A percentile compares a stretch with the other conserved stretches of the same genome.
Evolutionary conservation across 2,888 invertebrate species (phyloP).

Genomic region (Drepanosiphum platanoidis): DNA sequence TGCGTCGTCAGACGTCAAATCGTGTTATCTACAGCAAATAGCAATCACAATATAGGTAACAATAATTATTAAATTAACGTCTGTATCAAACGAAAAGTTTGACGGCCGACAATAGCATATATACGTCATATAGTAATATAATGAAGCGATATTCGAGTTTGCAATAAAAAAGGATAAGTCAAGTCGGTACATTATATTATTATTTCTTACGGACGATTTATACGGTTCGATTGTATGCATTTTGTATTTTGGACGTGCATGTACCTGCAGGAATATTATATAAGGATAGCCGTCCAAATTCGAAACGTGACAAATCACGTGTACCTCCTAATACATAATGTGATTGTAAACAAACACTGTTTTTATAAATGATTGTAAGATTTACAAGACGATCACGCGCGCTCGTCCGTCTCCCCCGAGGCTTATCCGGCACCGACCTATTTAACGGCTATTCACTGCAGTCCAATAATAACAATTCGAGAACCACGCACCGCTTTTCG

Average conservation of each 20-base stretch:
- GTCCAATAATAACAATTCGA: constrained; percentile 37
- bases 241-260: not conserved
- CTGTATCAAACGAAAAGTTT: too few relatives aligned
- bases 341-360: constrained; percentile 24
- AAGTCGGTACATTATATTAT: too few relatives aligned
- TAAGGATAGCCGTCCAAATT: not conserved
- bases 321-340: not conserved
- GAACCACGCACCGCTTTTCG: not conserved
- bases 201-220: not conserved
- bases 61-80: too few relatives aligned
- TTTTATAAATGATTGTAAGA: constrained; percentile 29
- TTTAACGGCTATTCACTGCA: constrained; percentile 50
- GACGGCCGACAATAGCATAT: not conserved
- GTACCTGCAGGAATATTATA: not conserved
- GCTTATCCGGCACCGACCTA: constrained; percentile 26
- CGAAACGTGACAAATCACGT: constrained; percentile 40
- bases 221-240: not conserved
- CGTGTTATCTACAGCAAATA: too few relatives aligned
- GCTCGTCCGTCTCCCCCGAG: constrained; percentile 29
- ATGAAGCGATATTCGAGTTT: not conserved
- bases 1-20: too few relatives aligned
- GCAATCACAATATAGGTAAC: too few relatives aligned
- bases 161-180: not conserved
- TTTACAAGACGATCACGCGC: constrained; percentile 47
- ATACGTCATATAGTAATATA: not conserved